phyloP scores from a whole-genome alignment of 1,140 invertebrate species.

The Berghia stephanieae region DNA sequence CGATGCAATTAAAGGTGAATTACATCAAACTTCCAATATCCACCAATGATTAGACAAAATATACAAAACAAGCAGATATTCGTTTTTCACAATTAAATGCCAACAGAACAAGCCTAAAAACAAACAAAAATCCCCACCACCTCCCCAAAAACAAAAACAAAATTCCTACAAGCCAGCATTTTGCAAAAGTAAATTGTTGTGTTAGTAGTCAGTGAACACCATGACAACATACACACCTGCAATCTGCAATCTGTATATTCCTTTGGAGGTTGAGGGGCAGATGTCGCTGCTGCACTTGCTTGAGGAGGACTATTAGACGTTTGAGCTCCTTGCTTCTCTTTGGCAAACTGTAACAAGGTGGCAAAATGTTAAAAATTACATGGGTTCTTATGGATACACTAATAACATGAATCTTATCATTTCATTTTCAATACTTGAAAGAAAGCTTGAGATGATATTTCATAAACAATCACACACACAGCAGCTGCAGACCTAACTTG shows the following conservation, averaged over 20 bases:
- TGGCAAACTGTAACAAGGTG: conserved; percentile 39
- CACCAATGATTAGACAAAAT: too few relatives aligned
- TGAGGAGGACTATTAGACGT: too few relatives aligned
- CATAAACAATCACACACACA: too few relatives aligned
- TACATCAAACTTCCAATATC: too few relatives aligned
- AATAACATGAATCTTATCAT: too few relatives aligned
- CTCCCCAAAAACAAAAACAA: too few relatives aligned
- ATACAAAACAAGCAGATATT: neutral
- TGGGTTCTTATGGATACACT: too few relatives aligned
- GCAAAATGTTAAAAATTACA: neutral
- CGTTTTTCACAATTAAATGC: conserved; percentile 50
- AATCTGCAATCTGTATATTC: conserved; percentile 70
- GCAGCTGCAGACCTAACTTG: too few relatives aligned
- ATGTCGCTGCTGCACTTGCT: conserved; percentile 30
- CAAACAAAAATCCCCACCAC: neutral
- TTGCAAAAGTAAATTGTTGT: neutral
- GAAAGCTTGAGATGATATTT: too few relatives aligned
- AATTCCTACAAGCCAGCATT: neutral
- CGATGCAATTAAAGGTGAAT: too few relatives aligned
- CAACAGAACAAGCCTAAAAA: neutral
- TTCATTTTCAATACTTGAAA: too few relatives aligned
- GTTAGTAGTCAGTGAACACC: neutral
- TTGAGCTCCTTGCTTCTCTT: conserved; percentile 30
- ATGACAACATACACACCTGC: conserved; percentile 70
- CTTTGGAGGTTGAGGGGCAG: conserved; percentile 47